phyloP scores from a whole-genome alignment of 2,113 vertebrate genomes.

The Sitta europaea region DNA sequence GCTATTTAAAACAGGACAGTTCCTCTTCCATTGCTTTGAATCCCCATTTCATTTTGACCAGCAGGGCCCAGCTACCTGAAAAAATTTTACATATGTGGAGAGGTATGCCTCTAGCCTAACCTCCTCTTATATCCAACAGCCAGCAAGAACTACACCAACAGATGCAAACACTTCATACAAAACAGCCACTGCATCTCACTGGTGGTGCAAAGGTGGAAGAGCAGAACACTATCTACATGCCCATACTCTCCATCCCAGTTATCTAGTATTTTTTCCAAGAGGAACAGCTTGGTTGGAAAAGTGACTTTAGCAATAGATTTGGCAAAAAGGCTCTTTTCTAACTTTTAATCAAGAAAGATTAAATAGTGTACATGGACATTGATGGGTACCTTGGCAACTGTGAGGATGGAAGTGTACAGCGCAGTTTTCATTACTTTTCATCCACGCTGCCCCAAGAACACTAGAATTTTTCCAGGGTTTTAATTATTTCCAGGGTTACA shows the following conservation, averaged over 20 bases:
- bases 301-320: background rate
- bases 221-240: background rate
- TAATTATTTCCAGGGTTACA: background rate
- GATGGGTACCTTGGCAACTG: background rate
- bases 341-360: background rate
- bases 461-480: background rate
- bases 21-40: background rate
- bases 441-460: background rate
- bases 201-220: background rate
- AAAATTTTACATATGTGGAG: fast-evolving
- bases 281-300: background rate
- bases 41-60: background rate
- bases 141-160: background rate
- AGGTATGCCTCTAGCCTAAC: background rate
- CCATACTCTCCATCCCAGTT: background rate
- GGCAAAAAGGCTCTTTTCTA: background rate
- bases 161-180: background rate
- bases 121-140: background rate
- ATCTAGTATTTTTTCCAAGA: background rate
- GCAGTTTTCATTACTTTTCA: background rate
- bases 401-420: background rate
- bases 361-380: background rate
- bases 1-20: background rate
- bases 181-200: background rate
- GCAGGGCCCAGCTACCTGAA: background rate